Conservation (phyloP, 2,797 vertebrate species). For the Catamblyrhynchus diadema region DNA sequence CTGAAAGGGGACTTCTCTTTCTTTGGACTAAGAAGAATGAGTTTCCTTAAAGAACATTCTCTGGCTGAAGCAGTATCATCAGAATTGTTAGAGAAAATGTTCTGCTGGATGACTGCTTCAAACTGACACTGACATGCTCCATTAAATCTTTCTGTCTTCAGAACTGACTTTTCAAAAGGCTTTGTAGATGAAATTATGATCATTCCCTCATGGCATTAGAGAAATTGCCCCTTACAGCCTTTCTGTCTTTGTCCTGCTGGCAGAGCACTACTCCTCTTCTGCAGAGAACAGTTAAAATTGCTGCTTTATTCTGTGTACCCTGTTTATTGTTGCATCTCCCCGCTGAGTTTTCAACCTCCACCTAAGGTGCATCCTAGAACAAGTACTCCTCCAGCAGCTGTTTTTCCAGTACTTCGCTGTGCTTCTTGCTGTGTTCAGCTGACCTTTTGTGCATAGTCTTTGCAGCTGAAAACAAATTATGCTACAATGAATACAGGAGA, state of each 20-base stretch:
- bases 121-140: rapidly evolving
- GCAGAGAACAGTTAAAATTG: neutral
- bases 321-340: neutral
- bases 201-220: neutral
- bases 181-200: neutral
- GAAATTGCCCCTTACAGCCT: neutral
- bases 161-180: neutral
- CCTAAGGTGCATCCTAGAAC: neutral
- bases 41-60: neutral
- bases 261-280: neutral
- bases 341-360: neutral
- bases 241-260: neutral
- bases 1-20: neutral
- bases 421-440: neutral
- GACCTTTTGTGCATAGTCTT: neutral
- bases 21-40: neutral
- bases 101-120: neutral
- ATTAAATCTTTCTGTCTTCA: neutral
- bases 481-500: neutral
- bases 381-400: neutral
- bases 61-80: neutral
- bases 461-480: neutral
- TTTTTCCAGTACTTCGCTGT: neutral
- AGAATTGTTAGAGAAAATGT: neutral
- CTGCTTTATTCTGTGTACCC: neutral